Evolutionary conservation across 1,140 invertebrate genomes (phyloP).

Genomic region (Lordiphosa mommai): DNA sequence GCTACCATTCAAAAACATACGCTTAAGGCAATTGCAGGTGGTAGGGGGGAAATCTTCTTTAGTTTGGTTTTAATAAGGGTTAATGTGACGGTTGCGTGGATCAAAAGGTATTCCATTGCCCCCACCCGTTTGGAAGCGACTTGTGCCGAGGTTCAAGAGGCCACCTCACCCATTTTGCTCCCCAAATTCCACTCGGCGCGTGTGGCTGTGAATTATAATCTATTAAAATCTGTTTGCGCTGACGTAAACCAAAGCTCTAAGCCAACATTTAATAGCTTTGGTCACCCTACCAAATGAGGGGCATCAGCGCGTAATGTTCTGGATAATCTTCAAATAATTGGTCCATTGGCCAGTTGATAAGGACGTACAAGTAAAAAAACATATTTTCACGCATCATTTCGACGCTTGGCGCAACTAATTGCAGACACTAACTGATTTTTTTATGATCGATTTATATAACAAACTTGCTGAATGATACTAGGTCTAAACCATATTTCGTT

Average conservation of each 20-base stretch:
- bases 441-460: slow-evolving; percentile 3
- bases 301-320: slow-evolving; percentile 25
- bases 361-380: slow-evolving; percentile 6
- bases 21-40: too few relatives aligned
- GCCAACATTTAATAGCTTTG: too few relatives aligned
- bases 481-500: too few relatives aligned
- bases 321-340: slow-evolving; percentile 52
- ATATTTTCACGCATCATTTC: slow-evolving; percentile 68
- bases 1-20: too few relatives aligned
- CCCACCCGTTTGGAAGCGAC: not conserved
- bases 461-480: not conserved
- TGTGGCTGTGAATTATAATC: slow-evolving; percentile 6
- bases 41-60: too few relatives aligned
- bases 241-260: slow-evolving; percentile 2
- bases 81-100: not conserved
- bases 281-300: not conserved
- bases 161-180: not conserved
- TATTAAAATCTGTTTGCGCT: slow-evolving; percentile 6
- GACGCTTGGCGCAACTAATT: slow-evolving; percentile 51
- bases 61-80: too few relatives aligned
- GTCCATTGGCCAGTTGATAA: slow-evolving; percentile 6
- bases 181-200: slow-evolving; percentile 4
- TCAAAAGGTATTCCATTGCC: slow-evolving; percentile 9
- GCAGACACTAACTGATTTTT: slow-evolving; percentile 9
- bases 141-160: slow-evolving; percentile 2